These are phyloP conservation scores for Sycophila sp. DNA, from an alignment of 1,140 invertebrate species.

Conservation along the genomic window DNA sequence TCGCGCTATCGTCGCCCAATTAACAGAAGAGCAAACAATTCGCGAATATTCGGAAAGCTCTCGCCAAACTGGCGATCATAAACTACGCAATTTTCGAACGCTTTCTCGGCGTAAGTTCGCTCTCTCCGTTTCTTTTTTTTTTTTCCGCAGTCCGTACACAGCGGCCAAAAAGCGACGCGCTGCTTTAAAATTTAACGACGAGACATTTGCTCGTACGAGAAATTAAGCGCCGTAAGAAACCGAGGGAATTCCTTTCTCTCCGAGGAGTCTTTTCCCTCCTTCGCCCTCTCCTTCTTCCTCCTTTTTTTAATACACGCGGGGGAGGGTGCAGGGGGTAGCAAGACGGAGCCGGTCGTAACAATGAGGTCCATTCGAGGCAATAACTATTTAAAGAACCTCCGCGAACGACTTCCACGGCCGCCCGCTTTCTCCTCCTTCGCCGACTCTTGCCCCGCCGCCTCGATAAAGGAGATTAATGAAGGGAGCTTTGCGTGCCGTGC, in stretches of 20 bases:
- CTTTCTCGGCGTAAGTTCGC: no score
- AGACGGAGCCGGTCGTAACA: conserved; percentile 27
- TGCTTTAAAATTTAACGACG: conserved; percentile 23
- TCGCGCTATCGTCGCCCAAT: no score
- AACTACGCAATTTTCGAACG: no score
- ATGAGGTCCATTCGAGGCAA: conserved; percentile 8
- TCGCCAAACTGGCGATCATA: no score
- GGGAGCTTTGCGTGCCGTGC: conserved; percentile 10
- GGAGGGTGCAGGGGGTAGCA: no score
- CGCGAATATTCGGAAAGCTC: no score
- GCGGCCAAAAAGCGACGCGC: background rate
- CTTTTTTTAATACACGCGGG: background rate
- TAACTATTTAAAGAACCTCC: conserved; percentile 30
- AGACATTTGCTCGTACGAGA: conserved; percentile 1
- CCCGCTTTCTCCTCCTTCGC: background rate
- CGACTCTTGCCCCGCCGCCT: background rate
- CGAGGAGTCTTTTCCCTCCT: background rate
- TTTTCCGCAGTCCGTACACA: no score
- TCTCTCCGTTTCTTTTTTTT: no score
- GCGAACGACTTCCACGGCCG: background rate
- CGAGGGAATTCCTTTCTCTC: conserved; percentile 6
- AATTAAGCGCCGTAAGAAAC: conserved; percentile 7
- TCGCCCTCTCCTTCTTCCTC: background rate
- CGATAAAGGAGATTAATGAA: conserved; percentile 29
- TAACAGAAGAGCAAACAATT: no score